Evolutionary conservation across 2,888 invertebrate species (phyloP).

Genomic region (Eristalis pertinax): DNA sequence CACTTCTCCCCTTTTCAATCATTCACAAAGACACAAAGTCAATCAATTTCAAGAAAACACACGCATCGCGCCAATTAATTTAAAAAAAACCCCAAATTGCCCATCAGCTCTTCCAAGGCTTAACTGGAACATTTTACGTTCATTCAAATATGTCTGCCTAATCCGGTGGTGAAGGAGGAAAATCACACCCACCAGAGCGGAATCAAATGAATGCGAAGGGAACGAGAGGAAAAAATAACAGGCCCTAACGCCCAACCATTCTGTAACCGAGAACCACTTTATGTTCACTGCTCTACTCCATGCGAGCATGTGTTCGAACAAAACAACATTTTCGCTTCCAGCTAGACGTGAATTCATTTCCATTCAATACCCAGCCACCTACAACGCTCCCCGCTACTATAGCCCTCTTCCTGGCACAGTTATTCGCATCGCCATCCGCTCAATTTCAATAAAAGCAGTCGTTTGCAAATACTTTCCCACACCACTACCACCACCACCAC

Average conservation of each 20-base stretch:
- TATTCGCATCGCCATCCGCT: conserved; percentile 67
- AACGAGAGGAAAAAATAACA: not conserved
- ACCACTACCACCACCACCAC: conserved; percentile 8
- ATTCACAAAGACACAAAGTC: too few species aligned
- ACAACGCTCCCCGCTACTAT: not conserved
- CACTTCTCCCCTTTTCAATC: too few species aligned
- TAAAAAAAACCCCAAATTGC: too few species aligned
- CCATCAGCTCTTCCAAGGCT: too few species aligned
- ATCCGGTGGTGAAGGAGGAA: not conserved
- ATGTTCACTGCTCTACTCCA: not conserved
- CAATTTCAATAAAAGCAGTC: conserved; percentile 72
- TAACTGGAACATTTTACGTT: not conserved
- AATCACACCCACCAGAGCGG: not conserved
- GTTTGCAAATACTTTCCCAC: conserved; percentile 69
- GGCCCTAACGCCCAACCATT: not conserved
- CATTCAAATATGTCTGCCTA: not conserved
- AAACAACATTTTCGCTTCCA: conserved; percentile 63
- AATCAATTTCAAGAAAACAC: not conserved
- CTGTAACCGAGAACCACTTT: conserved; percentile 30
- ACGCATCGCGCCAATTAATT: too few species aligned
- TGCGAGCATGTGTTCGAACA: conserved; percentile 36
- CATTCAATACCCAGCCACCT: conserved; percentile 50
- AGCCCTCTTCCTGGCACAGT: conserved; percentile 6
- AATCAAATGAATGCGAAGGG: not conserved
- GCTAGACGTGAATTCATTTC: conserved; percentile 67